Base-by-base conservation (phyloP, 1,140 invertebrate species). In the Cydia fagiglandana region DNA sequence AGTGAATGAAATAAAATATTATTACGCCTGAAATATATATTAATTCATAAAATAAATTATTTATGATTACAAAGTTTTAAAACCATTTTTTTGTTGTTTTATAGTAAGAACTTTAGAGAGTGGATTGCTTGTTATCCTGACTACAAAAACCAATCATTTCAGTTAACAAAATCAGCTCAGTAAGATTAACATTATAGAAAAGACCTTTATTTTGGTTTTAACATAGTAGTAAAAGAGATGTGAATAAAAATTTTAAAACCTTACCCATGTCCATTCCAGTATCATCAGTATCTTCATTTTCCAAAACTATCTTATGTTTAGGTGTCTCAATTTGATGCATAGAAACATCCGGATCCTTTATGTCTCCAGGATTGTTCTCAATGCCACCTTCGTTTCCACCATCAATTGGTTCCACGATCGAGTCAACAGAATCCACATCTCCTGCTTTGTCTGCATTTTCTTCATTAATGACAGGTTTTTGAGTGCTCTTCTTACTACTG, bases 231-330 rank as follows among this genome's bases (percentile, higher is more conserved):
- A n/a, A n/a, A n/a, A n/a, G n/a, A n/a, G n/a, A n/a, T n/a, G n/a
- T n/a, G n/a, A n/a, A n/a, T n/a, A n/a, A n/a, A n/a, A n/a, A 15
- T 47, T 15, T 12, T 24, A 61, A 61, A 24, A 10, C 2, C 56
- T 24, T 61, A 61, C 56, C 56, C 56, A 24, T 61, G 10, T 61
- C 56, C 56, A 61, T 61, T 61, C 56, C 56, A 10, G 56, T 61
- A 24, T 61, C 56, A 61, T 61, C 56, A 61, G 56, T n/a, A 24
- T 61, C 56, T n/a, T 61, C 56, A 61, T 61, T 61, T 24, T 61
- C 56, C 56, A 61, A 24, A 7, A n/a, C 56, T 61, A 61, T 61
- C 56, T 61, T 61, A n/a, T 24, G 56, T 20, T 61, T 61, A 10
- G 56, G 56, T 1, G 56, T 61, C 20, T 61, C 56, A 9, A 61